Percentiles rank a stretch among this genome's conserved stretches.
These are phyloP conservation scores for Drepana arcuata DNA, from an alignment of 1,140 invertebrate species.

Conservation along the genomic window DNA sequence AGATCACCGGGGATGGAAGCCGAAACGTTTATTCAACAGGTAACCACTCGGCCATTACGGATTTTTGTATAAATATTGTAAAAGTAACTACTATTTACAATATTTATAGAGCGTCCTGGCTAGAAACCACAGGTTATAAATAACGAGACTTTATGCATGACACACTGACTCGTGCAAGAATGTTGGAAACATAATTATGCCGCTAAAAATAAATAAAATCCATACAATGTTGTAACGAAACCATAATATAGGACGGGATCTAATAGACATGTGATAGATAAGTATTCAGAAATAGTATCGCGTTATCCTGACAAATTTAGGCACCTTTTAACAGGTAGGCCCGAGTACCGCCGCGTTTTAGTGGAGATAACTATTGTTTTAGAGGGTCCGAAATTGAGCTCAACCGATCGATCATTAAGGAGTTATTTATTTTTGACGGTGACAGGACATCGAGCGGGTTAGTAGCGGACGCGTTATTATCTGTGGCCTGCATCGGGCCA, in stretches of 20 bases:
- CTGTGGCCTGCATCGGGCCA: constrained; percentile 53
- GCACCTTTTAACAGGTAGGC: constrained; percentile 32
- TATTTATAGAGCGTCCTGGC: too few relatives aligned
- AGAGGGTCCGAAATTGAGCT: constrained; percentile 51
- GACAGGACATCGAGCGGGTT: constrained; percentile 53
- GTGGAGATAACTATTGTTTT: constrained; percentile 49
- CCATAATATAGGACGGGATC: too few relatives aligned
- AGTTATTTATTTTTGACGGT: constrained; percentile 68
- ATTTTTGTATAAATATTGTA: too few relatives aligned
- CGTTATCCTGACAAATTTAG: constrained; percentile 24
- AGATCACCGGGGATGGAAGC: too few relatives aligned
- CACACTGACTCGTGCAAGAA: constrained; percentile 17
- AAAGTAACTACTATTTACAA: too few relatives aligned
- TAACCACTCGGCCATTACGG: too few relatives aligned
- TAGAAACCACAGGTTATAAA: constrained; percentile 42
- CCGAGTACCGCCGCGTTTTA: constrained; percentile 11
- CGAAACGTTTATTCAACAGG: too few relatives aligned
- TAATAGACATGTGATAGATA: too few relatives aligned
- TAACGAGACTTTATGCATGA: constrained; percentile 26
- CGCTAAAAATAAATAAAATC: too few relatives aligned
- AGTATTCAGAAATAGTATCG: too few relatives aligned
- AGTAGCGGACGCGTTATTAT: constrained; percentile 50
- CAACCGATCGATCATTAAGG: constrained; percentile 63
- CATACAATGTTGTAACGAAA: too few relatives aligned
- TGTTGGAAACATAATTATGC: too few relatives aligned